Percentiles rank a stretch among this genome's conserved stretches.
Conservation (phyloP, 2,113 vertebrate genomes). For the Grammomys dolichurus region DNA sequence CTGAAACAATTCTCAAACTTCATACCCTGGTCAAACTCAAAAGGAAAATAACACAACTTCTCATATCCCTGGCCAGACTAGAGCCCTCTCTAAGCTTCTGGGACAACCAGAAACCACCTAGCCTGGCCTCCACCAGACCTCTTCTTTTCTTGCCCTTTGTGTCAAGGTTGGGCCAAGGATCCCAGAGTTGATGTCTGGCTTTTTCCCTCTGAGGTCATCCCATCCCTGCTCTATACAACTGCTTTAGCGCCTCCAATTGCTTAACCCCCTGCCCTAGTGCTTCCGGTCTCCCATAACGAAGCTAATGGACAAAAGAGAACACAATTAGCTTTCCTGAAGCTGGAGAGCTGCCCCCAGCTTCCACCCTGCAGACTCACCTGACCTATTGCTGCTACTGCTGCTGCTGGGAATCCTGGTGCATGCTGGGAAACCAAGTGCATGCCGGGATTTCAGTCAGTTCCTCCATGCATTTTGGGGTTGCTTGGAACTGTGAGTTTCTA, state of each 20-base stretch:
- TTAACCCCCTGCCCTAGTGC: constrained; percentile 77
- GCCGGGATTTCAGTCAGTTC: constrained; percentile 63
- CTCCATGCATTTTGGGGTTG: constrained; percentile 70
- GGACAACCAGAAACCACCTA: background rate
- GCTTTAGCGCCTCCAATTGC: constrained; percentile 81
- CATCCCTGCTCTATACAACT: constrained; percentile 77
- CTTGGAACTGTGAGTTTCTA: constrained; percentile 68
- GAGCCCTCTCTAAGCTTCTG: background rate
- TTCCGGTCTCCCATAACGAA: constrained; percentile 78
- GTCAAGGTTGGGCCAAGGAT: background rate
- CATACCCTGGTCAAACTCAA: background rate
- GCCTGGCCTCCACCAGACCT: background rate
- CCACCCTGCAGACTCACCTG: constrained; percentile 56
- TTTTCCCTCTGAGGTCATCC: constrained; percentile 25
- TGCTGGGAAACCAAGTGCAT: constrained; percentile 80
- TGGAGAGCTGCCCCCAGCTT: constrained; percentile 76
- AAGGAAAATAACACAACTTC: background rate
- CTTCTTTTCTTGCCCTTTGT: background rate
- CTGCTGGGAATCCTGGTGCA: constrained; percentile 78
- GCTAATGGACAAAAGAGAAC: constrained; percentile 76
- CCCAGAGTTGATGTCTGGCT: background rate
- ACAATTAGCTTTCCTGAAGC: constrained; percentile 72
- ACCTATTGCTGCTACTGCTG: constrained; percentile 78
- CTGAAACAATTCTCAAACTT: background rate
- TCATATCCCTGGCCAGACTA: background rate